These are phyloP conservation scores for Caenorhabditis doughertyi DNA, from an alignment of 2,888 invertebrate species.

Conservation along the genomic window DNA sequence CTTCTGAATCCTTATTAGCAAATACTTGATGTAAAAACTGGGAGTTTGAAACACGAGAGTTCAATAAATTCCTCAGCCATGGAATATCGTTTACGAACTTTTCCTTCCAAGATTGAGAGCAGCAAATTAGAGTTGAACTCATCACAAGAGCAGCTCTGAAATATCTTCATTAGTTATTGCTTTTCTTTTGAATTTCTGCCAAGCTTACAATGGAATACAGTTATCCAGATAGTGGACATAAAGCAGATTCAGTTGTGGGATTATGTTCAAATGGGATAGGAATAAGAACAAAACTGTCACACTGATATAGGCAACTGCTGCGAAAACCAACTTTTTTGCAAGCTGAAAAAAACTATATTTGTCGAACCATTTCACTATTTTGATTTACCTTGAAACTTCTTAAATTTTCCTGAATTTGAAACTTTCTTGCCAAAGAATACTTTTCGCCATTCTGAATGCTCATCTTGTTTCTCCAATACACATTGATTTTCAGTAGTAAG, in stretches of 20 bases:
- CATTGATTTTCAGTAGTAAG: constrained; percentile 15
- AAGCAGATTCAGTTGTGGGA: background rate
- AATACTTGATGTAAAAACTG: background rate
- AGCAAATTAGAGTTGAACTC: constrained; percentile 19
- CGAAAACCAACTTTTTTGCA: constrained; percentile 21
- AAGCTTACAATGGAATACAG: constrained; percentile 2
- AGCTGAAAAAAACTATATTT: constrained; percentile 23
- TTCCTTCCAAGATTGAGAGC: constrained; percentile 19
- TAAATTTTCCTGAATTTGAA: constrained; percentile 21
- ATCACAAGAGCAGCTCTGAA: constrained; percentile 41
- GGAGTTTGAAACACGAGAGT: background rate
- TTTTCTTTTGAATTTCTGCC: background rate
- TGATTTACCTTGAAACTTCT: constrained; percentile 17
- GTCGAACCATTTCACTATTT: too few species aligned
- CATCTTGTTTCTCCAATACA: constrained; percentile 22
- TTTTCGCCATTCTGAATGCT: background rate
- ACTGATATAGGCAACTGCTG: constrained; percentile 7
- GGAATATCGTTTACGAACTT: constrained; percentile 7
- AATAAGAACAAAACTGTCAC: constrained; percentile 5
- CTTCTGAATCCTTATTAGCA: background rate
- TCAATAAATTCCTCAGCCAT: background rate
- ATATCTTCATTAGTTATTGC: background rate
- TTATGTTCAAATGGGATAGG: background rate
- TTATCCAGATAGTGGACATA: constrained; percentile 22
- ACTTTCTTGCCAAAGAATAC: background rate